A percentile compares a stretch with the other conserved stretches of the same genome.
phyloP scores from a whole-genome alignment of 2,113 vertebrate species.

The Pyrgilauda ruficollis region DNA sequence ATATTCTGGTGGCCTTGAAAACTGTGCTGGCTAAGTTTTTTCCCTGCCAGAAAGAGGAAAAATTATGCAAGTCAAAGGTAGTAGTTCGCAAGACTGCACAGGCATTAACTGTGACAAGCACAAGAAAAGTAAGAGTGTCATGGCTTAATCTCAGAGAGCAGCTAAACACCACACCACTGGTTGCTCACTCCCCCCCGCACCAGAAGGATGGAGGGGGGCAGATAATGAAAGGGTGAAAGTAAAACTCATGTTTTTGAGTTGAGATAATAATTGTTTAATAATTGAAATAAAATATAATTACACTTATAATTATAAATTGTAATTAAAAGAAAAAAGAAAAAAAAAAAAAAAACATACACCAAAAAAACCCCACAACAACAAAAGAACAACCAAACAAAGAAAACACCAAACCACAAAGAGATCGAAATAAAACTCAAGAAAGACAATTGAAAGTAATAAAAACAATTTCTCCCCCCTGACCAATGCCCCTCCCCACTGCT shows the following conservation, averaged over 20 bases:
- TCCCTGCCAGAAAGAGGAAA: neutral
- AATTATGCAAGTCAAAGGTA: neutral
- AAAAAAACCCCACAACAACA: neutral
- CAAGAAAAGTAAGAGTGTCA: neutral
- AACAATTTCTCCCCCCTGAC: neutral
- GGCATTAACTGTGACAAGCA: neutral
- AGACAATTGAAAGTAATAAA: neutral
- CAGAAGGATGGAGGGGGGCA: neutral
- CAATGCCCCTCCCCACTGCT: neutral
- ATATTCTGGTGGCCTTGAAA: neutral
- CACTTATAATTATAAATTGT: neutral
- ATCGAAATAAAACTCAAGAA: neutral
- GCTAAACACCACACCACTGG: neutral
- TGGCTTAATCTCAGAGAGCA: neutral
- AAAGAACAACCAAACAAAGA: neutral
- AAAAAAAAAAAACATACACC: neutral
- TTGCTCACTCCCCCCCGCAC: accelerated
- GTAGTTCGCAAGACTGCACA: neutral
- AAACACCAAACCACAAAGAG: neutral
- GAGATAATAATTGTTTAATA: neutral
- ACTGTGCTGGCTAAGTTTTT: neutral
- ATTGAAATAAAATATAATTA: neutral
- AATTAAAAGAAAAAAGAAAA: neutral
- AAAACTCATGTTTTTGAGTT: neutral
- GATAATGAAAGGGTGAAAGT: neutral